These are phyloP conservation scores for Caenorhabditis inopinata DNA, from an alignment of 1,140 invertebrate genomes.

Conservation along the genomic window DNA sequence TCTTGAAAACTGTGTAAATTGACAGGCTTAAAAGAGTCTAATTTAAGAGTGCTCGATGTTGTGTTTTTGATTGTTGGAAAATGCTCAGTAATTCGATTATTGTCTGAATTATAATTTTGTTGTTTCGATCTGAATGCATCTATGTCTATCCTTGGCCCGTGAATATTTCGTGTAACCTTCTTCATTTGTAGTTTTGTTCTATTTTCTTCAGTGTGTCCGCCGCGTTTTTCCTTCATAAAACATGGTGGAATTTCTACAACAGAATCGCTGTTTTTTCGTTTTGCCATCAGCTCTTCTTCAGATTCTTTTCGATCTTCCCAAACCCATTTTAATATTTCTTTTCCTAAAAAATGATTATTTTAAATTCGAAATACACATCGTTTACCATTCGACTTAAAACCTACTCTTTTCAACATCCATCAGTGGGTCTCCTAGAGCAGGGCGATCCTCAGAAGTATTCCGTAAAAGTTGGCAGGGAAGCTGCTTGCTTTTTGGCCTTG, in stretches of 20 bases:
- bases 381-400: no score
- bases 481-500: no score
- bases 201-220: no score
- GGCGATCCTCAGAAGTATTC: no score
- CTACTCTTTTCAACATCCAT: neutral
- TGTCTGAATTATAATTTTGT: neutral
- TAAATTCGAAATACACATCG: no score
- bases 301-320: conserved; percentile 2
- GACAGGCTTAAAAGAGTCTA: no score
- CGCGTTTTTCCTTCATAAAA: neutral
- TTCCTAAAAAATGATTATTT: neutral
- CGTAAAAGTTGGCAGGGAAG: no score
- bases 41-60: no score
- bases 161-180: neutral
- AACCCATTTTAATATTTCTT: neutral
- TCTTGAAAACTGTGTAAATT: no score
- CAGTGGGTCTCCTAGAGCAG: neutral
- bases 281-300: neutral
- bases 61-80: neutral
- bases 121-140: neutral
- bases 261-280: neutral
- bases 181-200: neutral
- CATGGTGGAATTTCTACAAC: neutral
- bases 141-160: neutral
- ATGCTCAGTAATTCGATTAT: neutral